phyloP scores from a whole-genome alignment of 2,113 vertebrate species.

The Stictonetta naevosa region DNA sequence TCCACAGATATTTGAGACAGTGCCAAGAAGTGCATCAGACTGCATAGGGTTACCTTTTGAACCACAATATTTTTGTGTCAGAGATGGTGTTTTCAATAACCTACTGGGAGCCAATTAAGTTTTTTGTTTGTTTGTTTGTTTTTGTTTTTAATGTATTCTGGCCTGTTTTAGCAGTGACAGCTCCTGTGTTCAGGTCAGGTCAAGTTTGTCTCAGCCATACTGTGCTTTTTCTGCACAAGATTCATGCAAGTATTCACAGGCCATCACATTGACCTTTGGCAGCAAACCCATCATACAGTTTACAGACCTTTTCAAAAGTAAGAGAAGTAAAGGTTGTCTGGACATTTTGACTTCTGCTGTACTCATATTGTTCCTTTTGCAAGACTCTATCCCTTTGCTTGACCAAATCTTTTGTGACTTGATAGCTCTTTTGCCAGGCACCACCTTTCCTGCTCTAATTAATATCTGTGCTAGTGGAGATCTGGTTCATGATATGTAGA shows the following conservation, averaged over 20 bases:
- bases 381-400: neutral
- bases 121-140: neutral
- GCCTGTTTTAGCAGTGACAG: neutral
- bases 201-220: neutral
- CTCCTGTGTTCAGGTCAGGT: neutral
- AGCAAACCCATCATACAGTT: neutral
- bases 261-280: neutral
- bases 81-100: neutral
- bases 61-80: neutral
- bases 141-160: neutral
- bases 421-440: neutral
- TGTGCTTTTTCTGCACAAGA: neutral
- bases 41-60: neutral
- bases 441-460: neutral
- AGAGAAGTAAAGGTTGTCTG: neutral
- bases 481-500: neutral
- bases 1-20: neutral
- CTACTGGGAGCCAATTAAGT: constrained; percentile 40
- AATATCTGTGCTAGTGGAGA: neutral
- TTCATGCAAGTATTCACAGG: neutral
- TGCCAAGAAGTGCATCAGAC: neutral
- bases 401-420: neutral
- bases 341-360: neutral
- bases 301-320: neutral
- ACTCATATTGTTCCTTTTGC: neutral